phyloP scores from a whole-genome alignment of 1,140 invertebrate species.

The Archivesica marissinica region DNA sequence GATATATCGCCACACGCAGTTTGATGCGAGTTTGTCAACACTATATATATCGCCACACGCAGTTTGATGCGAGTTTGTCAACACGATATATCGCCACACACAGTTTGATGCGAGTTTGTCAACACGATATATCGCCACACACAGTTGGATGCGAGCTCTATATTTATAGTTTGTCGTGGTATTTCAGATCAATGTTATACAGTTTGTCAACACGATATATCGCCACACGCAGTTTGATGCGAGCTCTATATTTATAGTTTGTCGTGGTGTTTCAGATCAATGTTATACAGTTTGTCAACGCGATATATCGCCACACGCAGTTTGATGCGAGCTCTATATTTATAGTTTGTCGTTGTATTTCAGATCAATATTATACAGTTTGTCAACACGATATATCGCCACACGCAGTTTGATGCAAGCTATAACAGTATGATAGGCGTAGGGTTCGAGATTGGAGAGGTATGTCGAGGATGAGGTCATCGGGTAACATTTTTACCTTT shows the following conservation, averaged over 20 bases:
- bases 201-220: conserved; percentile 56
- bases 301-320: conserved; percentile 45
- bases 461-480: too few species aligned
- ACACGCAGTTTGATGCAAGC: conserved; percentile 42
- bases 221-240: conserved; percentile 48
- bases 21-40: too few species aligned
- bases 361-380: conserved; percentile 60
- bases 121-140: too few species aligned
- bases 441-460: conserved; percentile 60
- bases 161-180: neutral
- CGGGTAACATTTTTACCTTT: too few species aligned
- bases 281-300: conserved; percentile 52
- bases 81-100: too few species aligned
- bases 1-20: too few species aligned
- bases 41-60: too few species aligned
- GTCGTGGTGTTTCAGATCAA: conserved; percentile 50
- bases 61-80: too few species aligned
- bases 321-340: conserved; percentile 36
- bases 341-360: neutral
- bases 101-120: too few species aligned
- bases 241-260: too few species aligned
- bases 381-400: conserved; percentile 48
- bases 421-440: conserved; percentile 30
- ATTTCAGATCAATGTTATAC: conserved; percentile 60
- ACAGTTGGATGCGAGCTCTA: too few species aligned